These are phyloP conservation scores for Zoanthus sansibaricus DNA, from an alignment of 92 coral and sea anemone species.

Conservation along the genomic window DNA sequence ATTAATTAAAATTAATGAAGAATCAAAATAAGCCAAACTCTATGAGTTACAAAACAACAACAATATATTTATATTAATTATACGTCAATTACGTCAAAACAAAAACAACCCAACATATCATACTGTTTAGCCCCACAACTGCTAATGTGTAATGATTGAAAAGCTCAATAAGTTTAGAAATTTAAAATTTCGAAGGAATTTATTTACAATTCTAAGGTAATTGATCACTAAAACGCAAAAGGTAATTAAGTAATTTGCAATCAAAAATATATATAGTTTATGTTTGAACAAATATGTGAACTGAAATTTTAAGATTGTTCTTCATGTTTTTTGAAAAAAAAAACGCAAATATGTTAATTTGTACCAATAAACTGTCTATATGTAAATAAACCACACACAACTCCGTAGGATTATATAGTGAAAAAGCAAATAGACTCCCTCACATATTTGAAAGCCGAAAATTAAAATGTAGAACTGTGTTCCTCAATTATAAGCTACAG, in stretches of 20 bases:
- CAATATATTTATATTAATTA: too few species aligned
- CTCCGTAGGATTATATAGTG: not conserved
- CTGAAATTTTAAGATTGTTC: not conserved
- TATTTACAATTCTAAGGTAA: not conserved
- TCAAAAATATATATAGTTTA: not conserved
- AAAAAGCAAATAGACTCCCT: not conserved
- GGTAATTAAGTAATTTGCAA: conserved; percentile 5
- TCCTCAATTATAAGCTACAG: conserved; percentile 12
- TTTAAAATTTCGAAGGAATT: not conserved
- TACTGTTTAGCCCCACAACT: not conserved
- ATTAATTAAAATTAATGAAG: too few species aligned
- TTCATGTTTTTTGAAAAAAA: not conserved
- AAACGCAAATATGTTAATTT: not conserved
- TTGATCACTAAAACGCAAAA: not conserved
- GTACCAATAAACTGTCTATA: not conserved
- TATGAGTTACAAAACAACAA: too few species aligned
- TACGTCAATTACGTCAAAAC: too few species aligned
- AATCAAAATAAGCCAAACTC: too few species aligned
- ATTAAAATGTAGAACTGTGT: not conserved
- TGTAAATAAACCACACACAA: conserved; percentile 3
- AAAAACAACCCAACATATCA: too few species aligned
- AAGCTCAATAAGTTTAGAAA: not conserved
- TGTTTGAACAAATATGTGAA: not conserved
- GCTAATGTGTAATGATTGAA: not conserved
- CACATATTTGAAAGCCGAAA: conserved; percentile 1